A percentile compares a stretch with the other conserved stretches of the same genome.
Conservation (phyloP, 1,140 invertebrate species). For the Leptoteleia sp. region DNA sequence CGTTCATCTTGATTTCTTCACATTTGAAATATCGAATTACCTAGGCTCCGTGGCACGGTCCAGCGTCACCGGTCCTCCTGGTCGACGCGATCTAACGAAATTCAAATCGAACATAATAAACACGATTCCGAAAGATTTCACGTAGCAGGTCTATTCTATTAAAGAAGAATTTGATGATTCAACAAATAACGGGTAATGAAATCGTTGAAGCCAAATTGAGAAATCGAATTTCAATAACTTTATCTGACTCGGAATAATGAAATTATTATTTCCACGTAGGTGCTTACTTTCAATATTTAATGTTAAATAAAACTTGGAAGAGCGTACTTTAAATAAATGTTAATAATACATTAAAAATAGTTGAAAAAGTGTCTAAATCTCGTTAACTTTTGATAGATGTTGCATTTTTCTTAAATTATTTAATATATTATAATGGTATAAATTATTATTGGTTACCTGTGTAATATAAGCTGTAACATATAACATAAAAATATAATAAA, state of each 20-base stretch:
- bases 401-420: no score
- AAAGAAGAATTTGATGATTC: constrained; percentile 28
- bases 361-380: no score
- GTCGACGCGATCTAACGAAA: constrained; percentile 30
- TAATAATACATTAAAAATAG: no score
- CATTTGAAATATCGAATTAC: constrained; percentile 45
- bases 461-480: no score
- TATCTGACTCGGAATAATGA: no score
- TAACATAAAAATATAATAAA: no score
- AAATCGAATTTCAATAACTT: not conserved
- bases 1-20: constrained; percentile 30
- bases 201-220: not conserved
- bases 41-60: constrained; percentile 11
- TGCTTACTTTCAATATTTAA: no score
- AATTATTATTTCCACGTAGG: not conserved
- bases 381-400: no score
- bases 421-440: no score
- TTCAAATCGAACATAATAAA: constrained; percentile 37
- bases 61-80: constrained; percentile 3
- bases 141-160: not conserved
- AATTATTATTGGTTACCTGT: no score
- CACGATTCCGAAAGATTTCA: constrained; percentile 20
- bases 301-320: no score
- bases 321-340: no score
- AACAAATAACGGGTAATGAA: constrained; percentile 32